Evolutionary conservation across 35 echinoderm and acorn worm genomes (phyloP), one percentile per base, ranked within the genome.

Genomic region (Acanthaster planci): DNA sequence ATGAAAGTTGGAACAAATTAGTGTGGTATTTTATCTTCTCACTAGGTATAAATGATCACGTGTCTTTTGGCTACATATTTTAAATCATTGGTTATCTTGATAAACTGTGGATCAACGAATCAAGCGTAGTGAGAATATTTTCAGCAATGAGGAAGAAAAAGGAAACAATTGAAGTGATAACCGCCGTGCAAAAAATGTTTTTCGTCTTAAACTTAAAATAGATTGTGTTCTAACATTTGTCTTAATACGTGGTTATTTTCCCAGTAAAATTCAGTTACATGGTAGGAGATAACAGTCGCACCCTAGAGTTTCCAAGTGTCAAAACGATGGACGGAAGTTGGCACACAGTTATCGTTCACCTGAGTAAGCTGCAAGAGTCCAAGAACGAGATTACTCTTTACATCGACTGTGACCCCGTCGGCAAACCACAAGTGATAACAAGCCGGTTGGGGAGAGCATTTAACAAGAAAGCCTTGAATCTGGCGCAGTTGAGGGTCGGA

Each of bases 281-380:
- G 64, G 5, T 29, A 36, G 18, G 19, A 26, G 64, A 72, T 7
- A 26, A 72, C 18, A 72, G 64, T 30, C 23, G 23, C 23, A 35
- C 64, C 22, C 2, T 52, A 40, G 67, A 86, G 67, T 86, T 86
- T 19, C 18, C 47, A 60, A 64, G 77, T 64, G 40, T 90, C 34
- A 31, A 76, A 9, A 29, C 84, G 15, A 80, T 83, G 39, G 87
- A 90, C 53, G 87, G 87, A 5, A 64, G 84, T 15, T 90, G 87
- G 87, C 87, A 90, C 67, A 84, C 64, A 10, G 16, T 90, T 16
- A 42, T 90, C 35, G 32, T 90, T 16, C 87, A 90, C 19, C 54
- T 90, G 18, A 42, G 67, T 17, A n/a, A 81, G 10, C 39, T 84
- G 15, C 56, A 78, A 56, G 52, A 80, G 0, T 30, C 59, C 23